Base-by-base conservation (phyloP, 2,888 invertebrate species). In the Drosophila putrida region DNA sequence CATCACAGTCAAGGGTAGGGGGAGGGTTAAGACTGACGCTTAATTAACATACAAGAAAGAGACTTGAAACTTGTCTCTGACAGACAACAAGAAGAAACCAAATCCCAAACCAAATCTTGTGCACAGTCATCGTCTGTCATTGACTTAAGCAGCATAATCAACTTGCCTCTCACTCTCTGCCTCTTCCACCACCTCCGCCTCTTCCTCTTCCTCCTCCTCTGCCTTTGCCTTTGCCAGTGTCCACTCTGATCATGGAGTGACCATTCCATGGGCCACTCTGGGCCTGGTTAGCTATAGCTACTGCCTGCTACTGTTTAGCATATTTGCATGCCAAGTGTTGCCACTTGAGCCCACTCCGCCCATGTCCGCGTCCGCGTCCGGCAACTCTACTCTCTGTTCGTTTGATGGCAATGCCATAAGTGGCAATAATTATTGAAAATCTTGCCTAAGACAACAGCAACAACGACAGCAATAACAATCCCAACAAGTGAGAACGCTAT, bases 361-460 rank as follows among this genome's bases (percentile, higher is more conserved):
- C 67, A 78, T 82, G 80, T 79, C 80, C 76, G 79, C 46, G 35
- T 36, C 60, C 53, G 60, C 47, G 36, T 38, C 62, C 55, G 61
- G 57, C 51, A 44, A 39, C 51, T 33, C 60, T 64, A 27, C 54
- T 20, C 51, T 49, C 39, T 49, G 41, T 41, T 49, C 28, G 50
- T 43, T 55, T 57, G 63, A 38, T 76, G 83, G 82, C 84, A 81
- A 70, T 74, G 79, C 81, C 77, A 86, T 90, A 90, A 90, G 91
- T 90, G 90, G 91, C 89, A 90, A 90, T 90, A 90, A 90, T 90
- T 90, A 90, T 90, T 90, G 86, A 90, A 90, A 90, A 87, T 89
- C 89, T 87, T 89, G 73, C 88, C 89, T 76, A 84, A 86, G 88
- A 89, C 85, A 85, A 88, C 70, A 74, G 61, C 64, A 36, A 46